Evolutionary conservation across 1,140 invertebrate species (phyloP).

Genomic region (Drosophila lacertosa): DNA sequence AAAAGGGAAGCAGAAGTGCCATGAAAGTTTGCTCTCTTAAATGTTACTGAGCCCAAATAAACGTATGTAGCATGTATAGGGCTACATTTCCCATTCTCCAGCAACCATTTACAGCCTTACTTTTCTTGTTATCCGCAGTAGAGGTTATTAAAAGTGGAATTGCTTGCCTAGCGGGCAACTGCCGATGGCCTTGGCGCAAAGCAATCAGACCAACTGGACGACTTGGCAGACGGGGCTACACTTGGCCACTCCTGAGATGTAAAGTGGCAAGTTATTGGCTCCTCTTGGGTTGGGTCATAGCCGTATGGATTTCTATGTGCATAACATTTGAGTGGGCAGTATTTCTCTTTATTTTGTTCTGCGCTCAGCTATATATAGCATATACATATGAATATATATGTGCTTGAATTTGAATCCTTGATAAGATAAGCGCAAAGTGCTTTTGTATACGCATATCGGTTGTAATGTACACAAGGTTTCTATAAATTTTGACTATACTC

Average conservation of each 20-base stretch:
- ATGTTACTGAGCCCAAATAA: slow-evolving; percentile 27
- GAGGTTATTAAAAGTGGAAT: slow-evolving; percentile 64
- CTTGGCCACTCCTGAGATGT: slow-evolving; percentile 31
- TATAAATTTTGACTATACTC: slow-evolving; percentile 47
- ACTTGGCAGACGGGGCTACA: not conserved
- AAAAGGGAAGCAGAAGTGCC: slow-evolving; percentile 6
- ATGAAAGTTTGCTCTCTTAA: slow-evolving; percentile 27
- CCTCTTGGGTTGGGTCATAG: not conserved
- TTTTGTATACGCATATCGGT: slow-evolving; percentile 41
- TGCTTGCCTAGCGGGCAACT: slow-evolving; percentile 24
- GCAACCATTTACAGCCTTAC: not conserved
- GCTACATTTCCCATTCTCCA: not conserved
- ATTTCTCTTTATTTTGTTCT: slow-evolving; percentile 8
- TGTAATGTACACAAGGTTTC: slow-evolving; percentile 25
- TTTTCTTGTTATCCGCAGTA: slow-evolving; percentile 9
- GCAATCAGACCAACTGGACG: slow-evolving; percentile 35
- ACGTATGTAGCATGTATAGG: slow-evolving; percentile 18
- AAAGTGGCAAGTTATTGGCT: slow-evolving; percentile 29
- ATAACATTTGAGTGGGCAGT: slow-evolving; percentile 25
- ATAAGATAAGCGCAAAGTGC: slow-evolving; percentile 37
- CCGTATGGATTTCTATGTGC: slow-evolving; percentile 1
- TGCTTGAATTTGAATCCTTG: slow-evolving; percentile 46
- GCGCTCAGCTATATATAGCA: slow-evolving; percentile 3
- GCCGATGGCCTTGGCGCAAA: slow-evolving; percentile 25
- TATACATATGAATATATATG: slow-evolving; percentile 2